Evolutionary conservation across 2,113 vertebrate species (phyloP).

Genomic region (Stegostoma tigrinum): DNA sequence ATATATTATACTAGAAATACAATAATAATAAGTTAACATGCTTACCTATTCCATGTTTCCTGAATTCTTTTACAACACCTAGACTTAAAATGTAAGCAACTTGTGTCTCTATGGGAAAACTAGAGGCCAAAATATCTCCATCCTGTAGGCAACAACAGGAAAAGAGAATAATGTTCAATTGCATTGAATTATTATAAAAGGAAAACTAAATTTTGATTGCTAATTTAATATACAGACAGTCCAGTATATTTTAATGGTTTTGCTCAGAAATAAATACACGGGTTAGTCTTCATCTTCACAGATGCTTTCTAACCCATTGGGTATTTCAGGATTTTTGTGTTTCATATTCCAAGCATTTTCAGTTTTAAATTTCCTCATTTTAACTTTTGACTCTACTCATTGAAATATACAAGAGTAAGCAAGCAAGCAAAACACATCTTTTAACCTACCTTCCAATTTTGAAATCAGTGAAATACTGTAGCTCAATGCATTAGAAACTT

Average conservation of each 20-base stretch:
- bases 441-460: neutral
- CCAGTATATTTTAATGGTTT: neutral
- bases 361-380: neutral
- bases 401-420: neutral
- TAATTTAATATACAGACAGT: neutral
- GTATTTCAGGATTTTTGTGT: neutral
- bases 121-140: slow-evolving; percentile 95
- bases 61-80: slow-evolving; percentile 95
- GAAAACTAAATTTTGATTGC: neutral
- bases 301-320: neutral
- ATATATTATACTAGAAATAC: neutral
- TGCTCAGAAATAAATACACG: slow-evolving; percentile 12
- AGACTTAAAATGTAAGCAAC: slow-evolving; percentile 97
- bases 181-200: neutral
- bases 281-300: neutral
- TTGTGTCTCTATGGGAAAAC: slow-evolving; percentile 90
- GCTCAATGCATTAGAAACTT: neutral
- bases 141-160: slow-evolving; percentile 61
- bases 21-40: neutral
- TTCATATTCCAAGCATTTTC: neutral
- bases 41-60: slow-evolving; percentile 96
- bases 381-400: neutral
- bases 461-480: neutral
- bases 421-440: neutral
- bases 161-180: neutral